Conservation (phyloP, 53 echinoderm and acorn worm genomes). For the Patiria pectinifera region DNA sequence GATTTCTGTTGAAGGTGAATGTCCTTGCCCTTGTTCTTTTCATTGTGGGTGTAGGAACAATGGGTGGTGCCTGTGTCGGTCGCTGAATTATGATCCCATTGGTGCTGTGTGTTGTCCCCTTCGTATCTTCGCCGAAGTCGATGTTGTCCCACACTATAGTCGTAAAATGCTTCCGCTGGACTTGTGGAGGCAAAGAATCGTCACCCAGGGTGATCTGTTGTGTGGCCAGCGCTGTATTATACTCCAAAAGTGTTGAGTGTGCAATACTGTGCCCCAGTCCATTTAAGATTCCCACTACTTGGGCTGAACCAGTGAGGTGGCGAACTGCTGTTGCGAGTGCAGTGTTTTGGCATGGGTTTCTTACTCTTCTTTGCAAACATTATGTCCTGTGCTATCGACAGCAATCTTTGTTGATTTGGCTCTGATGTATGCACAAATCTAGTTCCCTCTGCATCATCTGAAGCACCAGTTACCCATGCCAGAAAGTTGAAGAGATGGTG, state of each 20-base stretch:
- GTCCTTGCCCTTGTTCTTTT: conserved; percentile 4
- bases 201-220: conserved; percentile 22
- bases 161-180: not conserved
- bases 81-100: conserved; percentile 73
- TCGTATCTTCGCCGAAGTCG: conserved; percentile 39
- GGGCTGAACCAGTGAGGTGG: conserved; percentile 53
- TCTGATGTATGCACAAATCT: conserved; percentile 17
- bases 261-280: conserved; percentile 53
- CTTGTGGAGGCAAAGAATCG: conserved; percentile 2
- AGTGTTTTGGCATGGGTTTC: conserved; percentile 54
- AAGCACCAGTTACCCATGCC: conserved; percentile 46
- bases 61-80: not conserved
- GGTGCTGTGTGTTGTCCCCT: conserved; percentile 76
- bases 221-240: conserved; percentile 52
- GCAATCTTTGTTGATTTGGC: conserved; percentile 18
- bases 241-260: conserved; percentile 24
- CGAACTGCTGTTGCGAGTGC: conserved; percentile 60
- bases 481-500: conserved; percentile 50
- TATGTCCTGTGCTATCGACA: conserved; percentile 41
- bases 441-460: conserved; percentile 38
- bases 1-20: not conserved
- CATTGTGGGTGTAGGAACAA: conserved; percentile 8
- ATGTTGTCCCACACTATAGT: conserved; percentile 14
- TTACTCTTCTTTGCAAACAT: conserved; percentile 43
- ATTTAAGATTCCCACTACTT: conserved; percentile 51